Evolutionary conservation across 2,888 invertebrate genomes (phyloP), one percentile per base, ranked within the genome.

Genomic region (Sisyra nigra): DNA sequence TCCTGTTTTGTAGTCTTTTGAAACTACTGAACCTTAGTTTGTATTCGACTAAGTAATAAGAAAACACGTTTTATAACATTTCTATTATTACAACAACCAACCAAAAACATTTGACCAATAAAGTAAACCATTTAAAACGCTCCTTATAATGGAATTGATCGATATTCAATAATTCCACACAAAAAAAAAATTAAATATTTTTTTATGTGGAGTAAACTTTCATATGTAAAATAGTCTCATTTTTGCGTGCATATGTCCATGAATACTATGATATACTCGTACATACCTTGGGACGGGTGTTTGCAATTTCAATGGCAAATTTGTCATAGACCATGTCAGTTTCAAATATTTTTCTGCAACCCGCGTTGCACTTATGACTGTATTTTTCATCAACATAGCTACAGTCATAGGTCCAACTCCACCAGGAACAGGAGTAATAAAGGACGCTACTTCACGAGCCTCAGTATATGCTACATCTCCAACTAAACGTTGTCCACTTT

Each of bases 371-470:
- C 91, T 81, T 49, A 80, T 70, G 30, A 93, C 84, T 0, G 94
- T 96, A 66, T 98, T 98, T 53, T 78, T 76, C 88, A 94, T 89
- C 29, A 92, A 66, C 93, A 96, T 96, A 14, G 94, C 93, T 48
- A 94, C 98, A 0, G 98, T 99, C 94, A 99, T 96, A 11, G 97
- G 98, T 1, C 98, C 98, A 46, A 98, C 97, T 48, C 98, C 98
- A 44, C 88, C 87, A 9, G 92, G 91, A 40, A 96, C 96, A 3
- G 96, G 94, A 17, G 96, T 96, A 55, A 96, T 86, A 64, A 76
- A 80, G 1, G 85, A 78, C 11, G 96, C 94, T 47, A 85, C 79
- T 51, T 73, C 61, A 50, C 71, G 68, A 4, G 84, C 94, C 58
- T 84, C 86, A 14, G 68, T 72, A 66, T 78, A 96, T 42, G 80